Conservation (phyloP, 2,113 vertebrate species). For the Notarius lentiginosus region DNA sequence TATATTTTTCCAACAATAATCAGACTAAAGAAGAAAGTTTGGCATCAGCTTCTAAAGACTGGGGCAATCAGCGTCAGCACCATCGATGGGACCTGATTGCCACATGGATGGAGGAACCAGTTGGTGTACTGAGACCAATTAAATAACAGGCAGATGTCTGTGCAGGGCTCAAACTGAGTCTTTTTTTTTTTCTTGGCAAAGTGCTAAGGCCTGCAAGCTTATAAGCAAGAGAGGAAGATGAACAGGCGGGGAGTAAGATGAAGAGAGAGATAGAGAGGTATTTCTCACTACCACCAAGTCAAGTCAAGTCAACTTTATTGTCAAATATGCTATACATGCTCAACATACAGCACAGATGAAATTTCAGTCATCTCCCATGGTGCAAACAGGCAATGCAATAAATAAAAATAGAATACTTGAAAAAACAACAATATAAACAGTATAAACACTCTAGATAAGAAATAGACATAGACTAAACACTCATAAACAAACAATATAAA, state of each 20-base stretch:
- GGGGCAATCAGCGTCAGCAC: neutral
- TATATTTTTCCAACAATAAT: neutral
- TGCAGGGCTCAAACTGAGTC: neutral
- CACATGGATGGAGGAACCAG: constrained; percentile 1
- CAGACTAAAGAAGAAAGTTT: neutral
- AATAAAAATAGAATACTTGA: too few relatives aligned
- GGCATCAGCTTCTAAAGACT: neutral
- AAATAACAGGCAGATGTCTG: constrained; percentile 27
- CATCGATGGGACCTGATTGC: neutral
- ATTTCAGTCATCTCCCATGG: too few relatives aligned
- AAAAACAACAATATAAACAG: too few relatives aligned
- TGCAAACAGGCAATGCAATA: too few relatives aligned
- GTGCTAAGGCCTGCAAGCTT: constrained; percentile 29
- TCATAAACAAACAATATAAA: too few relatives aligned
- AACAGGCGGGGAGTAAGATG: neutral
- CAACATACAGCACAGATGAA: too few relatives aligned
- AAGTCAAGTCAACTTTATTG: too few relatives aligned
- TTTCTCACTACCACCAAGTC: constrained; percentile 24
- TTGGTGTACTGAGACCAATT: constrained; percentile 42
- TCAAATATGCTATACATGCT: too few relatives aligned
- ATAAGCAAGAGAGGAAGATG: neutral
- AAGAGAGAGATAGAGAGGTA: neutral
- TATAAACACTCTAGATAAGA: too few relatives aligned
- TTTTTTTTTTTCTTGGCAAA: neutral
- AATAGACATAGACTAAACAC: too few relatives aligned